Conservation (phyloP, 2,797 vertebrate species). For the Acrossocheilus wenchowensis region DNA sequence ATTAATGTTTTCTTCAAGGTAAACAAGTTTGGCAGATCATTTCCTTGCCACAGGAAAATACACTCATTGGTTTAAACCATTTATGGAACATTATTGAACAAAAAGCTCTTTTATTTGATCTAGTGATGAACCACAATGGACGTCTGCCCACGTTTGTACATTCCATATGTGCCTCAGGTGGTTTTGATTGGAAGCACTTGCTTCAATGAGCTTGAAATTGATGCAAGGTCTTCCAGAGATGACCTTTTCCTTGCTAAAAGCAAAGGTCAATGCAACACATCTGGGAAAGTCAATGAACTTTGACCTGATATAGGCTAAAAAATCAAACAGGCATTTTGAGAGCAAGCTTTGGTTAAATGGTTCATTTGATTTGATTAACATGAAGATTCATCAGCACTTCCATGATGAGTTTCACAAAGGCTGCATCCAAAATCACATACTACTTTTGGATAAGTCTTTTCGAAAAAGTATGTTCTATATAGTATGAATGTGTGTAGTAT, state of each 20-base stretch:
- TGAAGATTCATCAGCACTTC: not conserved
- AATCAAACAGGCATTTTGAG: slow-evolving; percentile 11
- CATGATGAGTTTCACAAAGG: not conserved
- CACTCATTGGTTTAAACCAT: not conserved
- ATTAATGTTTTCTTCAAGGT: slow-evolving; percentile 5
- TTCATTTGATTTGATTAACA: slow-evolving; percentile 3
- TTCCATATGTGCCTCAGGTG: not conserved
- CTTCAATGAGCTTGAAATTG: not conserved
- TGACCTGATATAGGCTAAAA: slow-evolving; percentile 19
- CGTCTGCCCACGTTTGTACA: not conserved
- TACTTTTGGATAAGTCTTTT: not conserved
- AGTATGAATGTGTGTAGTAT: not conserved
- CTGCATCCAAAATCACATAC: not conserved
- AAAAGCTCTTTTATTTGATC: not conserved
- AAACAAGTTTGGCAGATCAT: slow-evolving; percentile 38
- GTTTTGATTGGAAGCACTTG: not conserved
- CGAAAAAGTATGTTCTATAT: not conserved
- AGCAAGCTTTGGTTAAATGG: slow-evolving; percentile 18
- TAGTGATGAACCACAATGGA: not conserved
- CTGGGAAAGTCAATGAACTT: not conserved
- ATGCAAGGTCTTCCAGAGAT: slow-evolving; percentile 10
- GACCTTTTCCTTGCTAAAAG: slow-evolving; percentile 19
- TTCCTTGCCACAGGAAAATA: not conserved
- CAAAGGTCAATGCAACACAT: slow-evolving; percentile 21
- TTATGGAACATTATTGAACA: not conserved